Base-by-base conservation (phyloP, 1,140 invertebrate genomes). In the Euura saliciscinereae region DNA sequence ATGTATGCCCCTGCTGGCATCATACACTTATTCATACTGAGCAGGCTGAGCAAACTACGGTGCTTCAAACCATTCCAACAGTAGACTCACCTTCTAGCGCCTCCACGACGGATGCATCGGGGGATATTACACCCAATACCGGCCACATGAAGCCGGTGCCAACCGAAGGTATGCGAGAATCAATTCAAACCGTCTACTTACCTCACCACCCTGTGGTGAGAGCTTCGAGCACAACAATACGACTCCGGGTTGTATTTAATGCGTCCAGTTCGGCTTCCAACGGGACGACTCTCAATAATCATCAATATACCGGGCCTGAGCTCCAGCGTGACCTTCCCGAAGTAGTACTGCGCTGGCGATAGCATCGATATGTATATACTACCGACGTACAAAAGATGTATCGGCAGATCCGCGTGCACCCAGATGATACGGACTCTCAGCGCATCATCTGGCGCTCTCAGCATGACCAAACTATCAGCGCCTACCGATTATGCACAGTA, bases 161-260 rank as follows among this genome's bases (percentile, higher is more conserved):
- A 28, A 28, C 28, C 28, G 28, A 28, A 28, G 28, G 28, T 28
- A 28, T 1, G 28, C 28, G 28, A 28, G 28, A 28, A 28, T 28
- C 28, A 28, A 28, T 1, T 28, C 28, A 10, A 8, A 43, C 65
- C 1, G n/a, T 71, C 45, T 71, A 71, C 59, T 73, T 81, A 72
- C 80, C 81, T 43, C 81, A 83, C 72, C 82, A 83, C 70, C 74
- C 78, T 1, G 76, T 83, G 6, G 64, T 80, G 2, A 71, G 77
- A 11, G 68, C 75, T 68, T 66, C 74, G 45, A 77, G 76, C 6
- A 43, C 42, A 7, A 84, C 75, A 0, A 80, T 81, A 0, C 78
- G 78, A 69, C 28, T 28, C 28, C 28, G 28, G 28, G 28, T 28
- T 28, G 28, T 28, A 28, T 28, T 28, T 1, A 28, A 86, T 69